Percentiles rank a stretch among this genome's conserved stretches.
These are phyloP conservation scores for Rhabditoides inermis DNA, from an alignment of 2,888 invertebrate genomes.

Conservation along the genomic window DNA sequence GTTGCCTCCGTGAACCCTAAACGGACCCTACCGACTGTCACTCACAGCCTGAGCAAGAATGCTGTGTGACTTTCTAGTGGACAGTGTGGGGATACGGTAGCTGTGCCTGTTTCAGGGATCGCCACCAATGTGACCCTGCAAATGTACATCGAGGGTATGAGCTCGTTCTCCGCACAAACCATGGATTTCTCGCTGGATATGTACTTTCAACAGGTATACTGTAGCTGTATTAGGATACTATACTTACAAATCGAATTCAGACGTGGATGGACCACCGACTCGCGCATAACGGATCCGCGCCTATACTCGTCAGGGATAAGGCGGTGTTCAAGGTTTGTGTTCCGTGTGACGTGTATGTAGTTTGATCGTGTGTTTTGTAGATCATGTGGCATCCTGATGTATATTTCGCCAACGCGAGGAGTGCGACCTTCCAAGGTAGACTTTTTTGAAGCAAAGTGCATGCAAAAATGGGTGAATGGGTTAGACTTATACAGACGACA, in stretches of 20 bases:
- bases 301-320: slow-evolving; percentile 45
- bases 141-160: slow-evolving; percentile 52
- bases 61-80: too few relatives aligned
- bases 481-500: too few relatives aligned
- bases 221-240: background rate
- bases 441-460: background rate
- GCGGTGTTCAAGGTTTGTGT: slow-evolving; percentile 9
- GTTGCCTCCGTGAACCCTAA: too few relatives aligned
- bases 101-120: slow-evolving; percentile 28
- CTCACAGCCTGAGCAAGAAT: too few relatives aligned
- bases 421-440: slow-evolving; percentile 29
- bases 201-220: slow-evolving; percentile 44
- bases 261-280: slow-evolving; percentile 46
- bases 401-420: slow-evolving; percentile 48
- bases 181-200: slow-evolving; percentile 52
- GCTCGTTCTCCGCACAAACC: slow-evolving; percentile 50
- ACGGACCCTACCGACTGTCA: too few relatives aligned
- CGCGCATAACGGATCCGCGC: slow-evolving; percentile 42
- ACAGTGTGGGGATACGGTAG: too few relatives aligned
- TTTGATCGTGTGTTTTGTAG: slow-evolving; percentile 22
- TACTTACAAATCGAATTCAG: slow-evolving; percentile 11
- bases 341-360: background rate
- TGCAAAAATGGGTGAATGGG: too few relatives aligned
- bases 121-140: slow-evolving; percentile 50
- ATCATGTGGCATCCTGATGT: slow-evolving; percentile 49